Evolutionary conservation across 2,113 vertebrate species (phyloP), one percentile per base, ranked within the genome.

Genomic region (Melanostigma gelatinosum): DNA sequence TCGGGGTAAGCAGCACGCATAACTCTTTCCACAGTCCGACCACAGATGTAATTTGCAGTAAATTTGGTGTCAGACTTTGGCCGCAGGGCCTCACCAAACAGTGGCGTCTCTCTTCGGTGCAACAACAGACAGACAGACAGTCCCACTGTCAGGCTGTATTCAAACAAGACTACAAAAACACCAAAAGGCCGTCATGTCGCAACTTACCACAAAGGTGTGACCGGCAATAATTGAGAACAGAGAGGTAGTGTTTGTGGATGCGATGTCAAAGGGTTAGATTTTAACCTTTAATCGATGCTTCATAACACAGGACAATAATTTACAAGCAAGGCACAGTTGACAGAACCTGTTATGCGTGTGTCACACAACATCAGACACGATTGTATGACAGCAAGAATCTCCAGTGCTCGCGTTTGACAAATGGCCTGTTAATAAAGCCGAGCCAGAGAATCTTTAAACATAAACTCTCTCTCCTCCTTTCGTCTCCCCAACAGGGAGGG

Each of bases 1-100:
- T 94, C 91, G 40, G 93, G 96, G 96, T 96, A 92, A 95, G 94
- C 72, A 68, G 64, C 60, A 20, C 78, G 44, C 54, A 64, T 60
- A 69, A 80, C 48, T 76, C 69, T 82, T 85, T 85, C 78, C 83
- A 75, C 69, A 70, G 65, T 48, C 32, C 13, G 0, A 79, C 77
- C 88, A 80, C 84, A 74, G 79, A 90, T 75, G 71, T 73, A 88
- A 88, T 84, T 82, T 67, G 46, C 71, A 68, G 74, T 74, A 87
- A 80, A 82, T 79, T 79, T 75, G 52, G 79, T 82, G 84, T 87
- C 83, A 80, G 87, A 50, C 64, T 72, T 42, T 67, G 69, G 82
- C 85, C 66, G 6, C 78, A 75, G 73, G 66, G 57, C 72, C 54
- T 67, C 13, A 55, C 75, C 78, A 69, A 79, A 92, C 84, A 89